Evolutionary conservation across 2,888 invertebrate species (phyloP).

Genomic region (Diloba caeruleocephala): DNA sequence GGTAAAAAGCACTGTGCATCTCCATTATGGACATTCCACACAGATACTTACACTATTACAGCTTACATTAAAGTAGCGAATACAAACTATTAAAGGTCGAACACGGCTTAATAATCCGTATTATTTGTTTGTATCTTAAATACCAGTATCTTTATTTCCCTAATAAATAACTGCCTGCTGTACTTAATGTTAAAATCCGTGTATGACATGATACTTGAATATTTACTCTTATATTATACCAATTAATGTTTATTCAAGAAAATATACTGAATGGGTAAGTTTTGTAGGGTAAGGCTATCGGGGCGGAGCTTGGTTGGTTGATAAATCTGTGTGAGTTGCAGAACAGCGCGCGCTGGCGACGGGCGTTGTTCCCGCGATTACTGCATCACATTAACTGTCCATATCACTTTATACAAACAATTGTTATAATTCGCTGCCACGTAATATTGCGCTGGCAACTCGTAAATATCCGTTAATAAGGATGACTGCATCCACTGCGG

Average conservation of each 20-base stretch:
- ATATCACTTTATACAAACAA: constrained; percentile 74
- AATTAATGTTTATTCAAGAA: constrained; percentile 31
- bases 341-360: constrained; percentile 24
- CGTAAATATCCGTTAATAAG: constrained; percentile 59
- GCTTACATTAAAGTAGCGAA: not conserved
- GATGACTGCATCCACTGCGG: constrained; percentile 50
- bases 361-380: constrained; percentile 52
- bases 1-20: too few relatives aligned
- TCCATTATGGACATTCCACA: constrained; percentile 8
- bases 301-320: constrained; percentile 57
- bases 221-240: constrained; percentile 28
- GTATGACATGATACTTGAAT: constrained; percentile 30
- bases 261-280: constrained; percentile 30
- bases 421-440: constrained; percentile 70
- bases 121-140: constrained; percentile 46
- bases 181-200: constrained; percentile 24
- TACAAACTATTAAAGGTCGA: too few relatives aligned
- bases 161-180: constrained; percentile 32
- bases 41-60: constrained; percentile 6
- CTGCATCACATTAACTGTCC: constrained; percentile 62
- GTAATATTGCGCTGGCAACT: constrained; percentile 49
- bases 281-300: constrained; percentile 43
- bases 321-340: constrained; percentile 57
- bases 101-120: constrained; percentile 10
- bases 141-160: constrained; percentile 47